These are phyloP conservation scores for Cygnus buccinator DNA, from an alignment of 2,113 vertebrate genomes.

Conservation along the genomic window DNA sequence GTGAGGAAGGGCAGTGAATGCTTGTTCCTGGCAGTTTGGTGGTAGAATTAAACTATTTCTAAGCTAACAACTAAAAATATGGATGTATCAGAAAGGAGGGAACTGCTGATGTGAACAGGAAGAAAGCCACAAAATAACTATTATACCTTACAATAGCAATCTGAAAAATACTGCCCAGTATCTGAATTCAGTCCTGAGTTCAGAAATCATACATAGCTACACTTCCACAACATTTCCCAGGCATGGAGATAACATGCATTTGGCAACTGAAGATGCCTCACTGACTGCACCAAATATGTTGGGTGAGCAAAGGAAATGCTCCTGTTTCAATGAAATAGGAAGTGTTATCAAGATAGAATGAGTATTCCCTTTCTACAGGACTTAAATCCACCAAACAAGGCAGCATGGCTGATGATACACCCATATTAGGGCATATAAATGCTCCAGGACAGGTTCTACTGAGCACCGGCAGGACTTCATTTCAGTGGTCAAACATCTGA, in stretches of 20 bases:
- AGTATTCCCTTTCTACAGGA: not conserved
- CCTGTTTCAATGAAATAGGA: not conserved
- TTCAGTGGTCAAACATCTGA: not conserved
- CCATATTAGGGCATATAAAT: not conserved
- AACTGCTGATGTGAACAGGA: not conserved
- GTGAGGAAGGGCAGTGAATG: not conserved
- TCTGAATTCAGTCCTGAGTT: not conserved
- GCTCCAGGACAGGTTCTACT: not conserved
- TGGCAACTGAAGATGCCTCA: not conserved
- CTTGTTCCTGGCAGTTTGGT: not conserved
- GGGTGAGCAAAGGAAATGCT: not conserved
- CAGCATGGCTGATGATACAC: not conserved
- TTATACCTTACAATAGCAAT: not conserved
- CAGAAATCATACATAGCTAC: not conserved
- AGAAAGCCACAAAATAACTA: not conserved
- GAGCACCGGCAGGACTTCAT: not conserved
- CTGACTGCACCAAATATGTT: accelerated
- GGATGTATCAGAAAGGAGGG: not conserved
- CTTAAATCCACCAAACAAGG: not conserved
- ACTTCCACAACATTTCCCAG: not conserved
- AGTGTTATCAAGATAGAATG: not conserved
- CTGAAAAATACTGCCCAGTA: not conserved
- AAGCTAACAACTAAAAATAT: not conserved
- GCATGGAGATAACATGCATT: not conserved
- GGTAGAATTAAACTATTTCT: not conserved